Evolutionary conservation across 2,888 invertebrate genomes (phyloP).

Genomic region (Xiphydria camelus): DNA sequence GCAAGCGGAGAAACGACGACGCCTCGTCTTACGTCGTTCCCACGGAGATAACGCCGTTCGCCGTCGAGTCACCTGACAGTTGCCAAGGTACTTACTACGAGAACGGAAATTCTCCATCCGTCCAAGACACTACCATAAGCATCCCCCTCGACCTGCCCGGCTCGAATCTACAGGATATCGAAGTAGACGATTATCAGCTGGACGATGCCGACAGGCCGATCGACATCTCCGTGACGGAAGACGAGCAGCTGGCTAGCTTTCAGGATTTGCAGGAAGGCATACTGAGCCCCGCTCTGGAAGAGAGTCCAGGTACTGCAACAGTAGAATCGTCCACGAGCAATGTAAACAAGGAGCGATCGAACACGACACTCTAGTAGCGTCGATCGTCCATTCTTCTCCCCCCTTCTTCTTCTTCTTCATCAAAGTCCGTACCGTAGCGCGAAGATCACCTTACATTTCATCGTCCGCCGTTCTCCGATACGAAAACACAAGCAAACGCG

Average conservation of each 20-base stretch:
- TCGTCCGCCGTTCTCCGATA: too few species aligned
- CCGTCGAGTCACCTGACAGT: not conserved
- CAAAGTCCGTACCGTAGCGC: too few species aligned
- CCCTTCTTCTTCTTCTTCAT: too few species aligned
- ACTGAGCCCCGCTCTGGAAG: slow-evolving; percentile 32
- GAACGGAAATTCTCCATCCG: not conserved
- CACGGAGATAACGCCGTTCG: too few species aligned
- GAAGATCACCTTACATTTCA: too few species aligned
- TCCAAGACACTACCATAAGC: not conserved
- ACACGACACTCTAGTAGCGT: slow-evolving; percentile 14
- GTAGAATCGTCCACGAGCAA: slow-evolving; percentile 15
- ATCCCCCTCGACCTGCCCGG: too few species aligned
- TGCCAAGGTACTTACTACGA: not conserved
- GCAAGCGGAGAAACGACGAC: not conserved
- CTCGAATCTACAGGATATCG: slow-evolving; percentile 23
- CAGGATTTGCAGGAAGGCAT: slow-evolving; percentile 35
- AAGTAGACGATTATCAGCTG: slow-evolving; percentile 30
- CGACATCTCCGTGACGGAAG: slow-evolving; percentile 20
- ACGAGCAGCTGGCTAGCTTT: slow-evolving; percentile 29
- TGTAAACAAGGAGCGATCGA: slow-evolving; percentile 6
- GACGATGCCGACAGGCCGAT: slow-evolving; percentile 20
- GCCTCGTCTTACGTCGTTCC: not conserved
- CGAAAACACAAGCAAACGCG: too few species aligned
- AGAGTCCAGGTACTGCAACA: slow-evolving; percentile 41
- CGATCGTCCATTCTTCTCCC: slow-evolving; percentile 10